A percentile compares a stretch with the other conserved stretches of the same genome.
Conservation (phyloP, 1,140 invertebrate species). For the Calephelis virginiensis region DNA sequence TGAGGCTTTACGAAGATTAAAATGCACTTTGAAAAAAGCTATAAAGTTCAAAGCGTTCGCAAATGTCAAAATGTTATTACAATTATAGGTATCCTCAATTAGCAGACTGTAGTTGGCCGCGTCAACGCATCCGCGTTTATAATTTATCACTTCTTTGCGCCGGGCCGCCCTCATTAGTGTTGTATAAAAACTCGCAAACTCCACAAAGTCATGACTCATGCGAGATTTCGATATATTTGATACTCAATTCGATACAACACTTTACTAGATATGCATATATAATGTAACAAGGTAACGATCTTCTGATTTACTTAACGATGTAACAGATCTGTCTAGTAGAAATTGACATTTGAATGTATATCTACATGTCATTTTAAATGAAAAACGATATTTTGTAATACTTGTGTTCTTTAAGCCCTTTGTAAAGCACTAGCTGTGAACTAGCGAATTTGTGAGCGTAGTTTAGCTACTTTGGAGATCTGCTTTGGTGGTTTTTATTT, state of each 20-base stretch:
- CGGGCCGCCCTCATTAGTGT: conserved; percentile 11
- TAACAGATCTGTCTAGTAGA: conserved; percentile 7
- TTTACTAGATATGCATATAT: conserved; percentile 18
- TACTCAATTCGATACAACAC: conserved; percentile 16
- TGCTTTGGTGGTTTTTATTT: too few relatives aligned
- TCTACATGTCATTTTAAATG: background rate
- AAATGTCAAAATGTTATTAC: conserved; percentile 1
- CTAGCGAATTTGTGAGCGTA: too few relatives aligned
- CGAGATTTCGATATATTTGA: conserved; percentile 13
- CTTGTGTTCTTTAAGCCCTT: too few relatives aligned
- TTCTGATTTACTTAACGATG: conserved; percentile 18
- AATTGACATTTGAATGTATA: conserved; percentile 3
- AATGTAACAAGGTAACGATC: conserved; percentile 16
- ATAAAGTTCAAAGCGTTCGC: too few relatives aligned
- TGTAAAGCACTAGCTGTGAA: too few relatives aligned
- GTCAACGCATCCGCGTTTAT: conserved; percentile 14
- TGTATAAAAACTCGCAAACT: conserved; percentile 12
- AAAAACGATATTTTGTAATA: conserved; percentile 1
- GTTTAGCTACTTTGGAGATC: too few relatives aligned
- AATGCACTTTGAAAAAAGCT: too few relatives aligned
- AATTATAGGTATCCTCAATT: conserved; percentile 9
- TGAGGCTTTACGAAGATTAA: too few relatives aligned
- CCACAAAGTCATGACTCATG: background rate
- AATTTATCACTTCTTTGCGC: conserved; percentile 12
- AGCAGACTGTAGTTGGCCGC: conserved; percentile 1